phyloP scores from a whole-genome alignment of 2,888 invertebrate genomes.

The Stictocephala bisonia region DNA sequence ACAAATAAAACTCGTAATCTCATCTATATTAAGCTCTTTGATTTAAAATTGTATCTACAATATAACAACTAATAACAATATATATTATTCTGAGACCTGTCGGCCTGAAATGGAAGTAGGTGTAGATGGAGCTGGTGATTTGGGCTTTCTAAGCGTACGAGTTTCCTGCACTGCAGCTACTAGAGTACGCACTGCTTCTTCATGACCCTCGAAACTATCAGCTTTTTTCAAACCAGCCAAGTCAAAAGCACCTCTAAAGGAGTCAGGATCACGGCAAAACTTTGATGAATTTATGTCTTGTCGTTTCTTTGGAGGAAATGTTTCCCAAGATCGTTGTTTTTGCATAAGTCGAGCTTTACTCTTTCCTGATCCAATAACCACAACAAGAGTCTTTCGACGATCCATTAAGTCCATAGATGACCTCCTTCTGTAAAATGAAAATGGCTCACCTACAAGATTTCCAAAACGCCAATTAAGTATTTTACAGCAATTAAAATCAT shows the following conservation, averaged over 20 bases:
- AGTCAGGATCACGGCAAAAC: constrained; percentile 61
- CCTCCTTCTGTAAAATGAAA: constrained; percentile 55
- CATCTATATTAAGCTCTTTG: constrained; percentile 36
- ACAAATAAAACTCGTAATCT: constrained; percentile 1
- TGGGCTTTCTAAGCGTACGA: constrained; percentile 65
- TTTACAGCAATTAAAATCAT: no score
- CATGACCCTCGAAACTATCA: constrained; percentile 77
- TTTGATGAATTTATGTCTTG: constrained; percentile 55
- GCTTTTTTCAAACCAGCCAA: constrained; percentile 68
- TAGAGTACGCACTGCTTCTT: constrained; percentile 74
- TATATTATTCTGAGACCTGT: constrained; percentile 18
- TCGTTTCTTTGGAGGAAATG: constrained; percentile 69
- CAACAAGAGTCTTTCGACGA: constrained; percentile 68
- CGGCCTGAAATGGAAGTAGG: constrained; percentile 37
- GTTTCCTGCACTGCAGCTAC: constrained; percentile 77
- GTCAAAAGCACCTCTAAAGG: constrained; percentile 61
- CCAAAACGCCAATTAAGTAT: no score
- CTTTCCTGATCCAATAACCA: constrained; percentile 61
- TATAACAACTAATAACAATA: constrained; percentile 15
- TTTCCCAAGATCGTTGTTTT: constrained; percentile 74
- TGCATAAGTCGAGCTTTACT: constrained; percentile 65
- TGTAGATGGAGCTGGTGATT: constrained; percentile 48
- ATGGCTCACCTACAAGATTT: no score
- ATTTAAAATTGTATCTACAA: constrained; percentile 34
- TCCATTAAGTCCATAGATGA: constrained; percentile 59